A percentile compares a stretch with the other conserved stretches of the same genome.
Conservation (phyloP, 2,888 invertebrate species). For the Hartigia nigra region DNA sequence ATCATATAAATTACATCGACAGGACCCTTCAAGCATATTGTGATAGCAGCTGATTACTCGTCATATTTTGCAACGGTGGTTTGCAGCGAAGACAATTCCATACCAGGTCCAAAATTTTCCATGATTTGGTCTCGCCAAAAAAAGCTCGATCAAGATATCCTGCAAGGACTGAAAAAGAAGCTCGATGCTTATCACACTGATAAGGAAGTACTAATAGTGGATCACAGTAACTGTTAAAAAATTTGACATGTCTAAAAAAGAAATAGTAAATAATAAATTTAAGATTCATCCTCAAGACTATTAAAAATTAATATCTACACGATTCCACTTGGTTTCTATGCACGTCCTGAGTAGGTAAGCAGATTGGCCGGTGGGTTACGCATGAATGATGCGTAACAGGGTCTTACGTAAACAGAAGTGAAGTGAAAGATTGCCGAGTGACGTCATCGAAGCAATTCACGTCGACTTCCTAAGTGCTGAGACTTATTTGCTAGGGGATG, state of each 20-base stretch:
- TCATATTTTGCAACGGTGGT: constrained; percentile 34
- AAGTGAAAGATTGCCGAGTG: not conserved
- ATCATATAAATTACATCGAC: not conserved
- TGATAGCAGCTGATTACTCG: constrained; percentile 30
- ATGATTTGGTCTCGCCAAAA: constrained; percentile 45
- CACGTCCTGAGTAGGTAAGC: not conserved
- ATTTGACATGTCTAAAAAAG: not conserved
- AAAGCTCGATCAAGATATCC: constrained; percentile 25
- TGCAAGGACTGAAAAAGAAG: constrained; percentile 32
- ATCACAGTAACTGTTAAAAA: not conserved
- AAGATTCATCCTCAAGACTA: not conserved
- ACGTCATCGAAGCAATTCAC: not conserved
- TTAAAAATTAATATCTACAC: not conserved
- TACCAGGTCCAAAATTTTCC: constrained; percentile 34
- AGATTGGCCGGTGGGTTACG: not conserved
- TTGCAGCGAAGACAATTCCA: constrained; percentile 29
- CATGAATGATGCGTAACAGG: not conserved
- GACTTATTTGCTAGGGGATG: not conserved
- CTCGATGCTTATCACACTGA: constrained; percentile 32
- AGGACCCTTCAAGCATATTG: constrained; percentile 38
- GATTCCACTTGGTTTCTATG: not conserved
- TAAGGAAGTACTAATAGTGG: constrained; percentile 30
- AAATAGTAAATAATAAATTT: not conserved
- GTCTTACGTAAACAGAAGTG: not conserved
- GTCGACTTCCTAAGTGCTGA: not conserved